These are phyloP conservation scores for Solenopsis fugax DNA, from an alignment of 1,140 invertebrate species.

Conservation along the genomic window DNA sequence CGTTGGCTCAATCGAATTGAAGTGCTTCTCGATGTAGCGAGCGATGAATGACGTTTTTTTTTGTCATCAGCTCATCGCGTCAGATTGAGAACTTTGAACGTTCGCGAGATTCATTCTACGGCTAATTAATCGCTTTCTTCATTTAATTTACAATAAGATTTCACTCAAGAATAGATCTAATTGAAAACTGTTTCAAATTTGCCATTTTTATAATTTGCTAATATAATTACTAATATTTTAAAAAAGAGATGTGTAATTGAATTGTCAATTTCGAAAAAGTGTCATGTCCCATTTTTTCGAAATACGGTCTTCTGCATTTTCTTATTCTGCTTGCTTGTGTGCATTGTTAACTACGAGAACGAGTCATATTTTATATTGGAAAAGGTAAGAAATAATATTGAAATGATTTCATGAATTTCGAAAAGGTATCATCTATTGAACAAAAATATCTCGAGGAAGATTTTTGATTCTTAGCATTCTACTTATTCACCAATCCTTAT, in stretches of 20 bases:
- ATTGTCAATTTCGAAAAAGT: no score
- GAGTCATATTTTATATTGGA: no score
- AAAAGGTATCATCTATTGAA: no score
- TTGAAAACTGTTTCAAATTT: background rate
- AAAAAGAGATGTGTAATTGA: background rate
- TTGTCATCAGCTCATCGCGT: background rate
- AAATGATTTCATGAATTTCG: no score
- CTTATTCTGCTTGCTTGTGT: no score
- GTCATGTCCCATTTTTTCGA: no score
- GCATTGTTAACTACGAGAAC: no score
- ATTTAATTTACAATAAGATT: background rate
- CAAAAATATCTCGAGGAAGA: no score
- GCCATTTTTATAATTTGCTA: background rate
- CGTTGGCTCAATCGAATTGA: constrained; percentile 68
- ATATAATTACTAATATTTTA: background rate
- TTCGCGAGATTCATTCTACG: constrained; percentile 2
- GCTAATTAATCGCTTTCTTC: constrained; percentile 65
- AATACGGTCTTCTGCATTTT: no score
- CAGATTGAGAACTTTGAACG: constrained; percentile 3
- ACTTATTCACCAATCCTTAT: no score
- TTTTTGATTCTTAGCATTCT: no score
- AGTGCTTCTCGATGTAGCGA: constrained; percentile 74
- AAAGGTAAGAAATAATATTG: no score
- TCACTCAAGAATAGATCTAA: background rate
- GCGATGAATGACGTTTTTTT: constrained; percentile 62